Conservation (phyloP, 2,888 invertebrate genomes). For the Elysia crispata region DNA sequence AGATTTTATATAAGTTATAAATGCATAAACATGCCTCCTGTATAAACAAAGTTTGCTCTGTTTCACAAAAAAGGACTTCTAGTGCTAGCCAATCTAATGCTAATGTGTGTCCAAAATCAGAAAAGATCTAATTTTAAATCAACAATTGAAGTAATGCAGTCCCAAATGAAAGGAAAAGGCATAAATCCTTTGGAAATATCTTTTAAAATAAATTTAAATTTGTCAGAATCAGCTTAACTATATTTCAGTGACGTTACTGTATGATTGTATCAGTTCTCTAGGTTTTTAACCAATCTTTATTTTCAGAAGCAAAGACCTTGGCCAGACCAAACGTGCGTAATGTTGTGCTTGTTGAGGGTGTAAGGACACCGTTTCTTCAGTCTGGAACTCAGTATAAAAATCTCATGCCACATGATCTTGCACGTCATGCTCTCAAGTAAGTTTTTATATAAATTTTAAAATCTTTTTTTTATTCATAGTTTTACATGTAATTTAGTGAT, state of each 20-base stretch:
- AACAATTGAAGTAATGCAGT: too few relatives aligned
- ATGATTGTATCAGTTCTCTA: background rate
- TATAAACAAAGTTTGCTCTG: too few relatives aligned
- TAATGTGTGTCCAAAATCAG: too few relatives aligned
- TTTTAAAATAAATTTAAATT: background rate
- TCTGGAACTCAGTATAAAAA: constrained; percentile 95
- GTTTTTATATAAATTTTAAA: constrained; percentile 46
- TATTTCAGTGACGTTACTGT: background rate
- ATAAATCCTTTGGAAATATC: too few relatives aligned
- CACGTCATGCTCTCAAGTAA: constrained; percentile 86
- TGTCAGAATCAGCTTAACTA: background rate
- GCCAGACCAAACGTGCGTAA: constrained; percentile 76
- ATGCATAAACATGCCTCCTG: too few relatives aligned
- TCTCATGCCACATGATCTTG: constrained; percentile 97
- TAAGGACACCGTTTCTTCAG: constrained; percentile 94
- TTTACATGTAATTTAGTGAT: too few relatives aligned
- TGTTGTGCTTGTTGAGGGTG: constrained; percentile 97
- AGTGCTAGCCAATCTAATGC: too few relatives aligned
- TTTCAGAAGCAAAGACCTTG: constrained; percentile 41
- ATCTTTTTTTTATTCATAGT: background rate
- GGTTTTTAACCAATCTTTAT: background rate
- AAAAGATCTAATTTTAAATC: too few relatives aligned
- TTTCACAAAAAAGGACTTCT: too few relatives aligned
- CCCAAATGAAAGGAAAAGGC: too few relatives aligned
- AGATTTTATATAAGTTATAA: too few relatives aligned